A percentile compares a stretch with the other conserved stretches of the same genome.
Conservation (phyloP, 2,797 vertebrate genomes). For the Pangasius djambal region DNA sequence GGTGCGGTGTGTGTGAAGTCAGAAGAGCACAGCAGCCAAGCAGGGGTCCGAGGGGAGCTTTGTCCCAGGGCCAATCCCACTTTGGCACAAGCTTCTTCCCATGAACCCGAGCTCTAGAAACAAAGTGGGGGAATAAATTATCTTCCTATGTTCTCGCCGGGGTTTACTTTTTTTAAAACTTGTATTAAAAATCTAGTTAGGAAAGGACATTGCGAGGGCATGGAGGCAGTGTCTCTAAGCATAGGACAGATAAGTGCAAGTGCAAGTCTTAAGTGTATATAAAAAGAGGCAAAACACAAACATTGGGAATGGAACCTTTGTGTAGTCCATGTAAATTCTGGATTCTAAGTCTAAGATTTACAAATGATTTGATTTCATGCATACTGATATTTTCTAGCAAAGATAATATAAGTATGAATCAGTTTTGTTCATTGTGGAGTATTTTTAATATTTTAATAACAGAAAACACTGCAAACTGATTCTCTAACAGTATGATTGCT, state of each 20-base stretch:
- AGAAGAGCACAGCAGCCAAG: constrained; percentile 68
- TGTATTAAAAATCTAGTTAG: constrained; percentile 60
- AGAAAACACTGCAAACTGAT: neutral
- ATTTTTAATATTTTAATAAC: neutral
- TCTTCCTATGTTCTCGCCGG: constrained; percentile 57
- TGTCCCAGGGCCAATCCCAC: constrained; percentile 66
- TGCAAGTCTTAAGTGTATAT: constrained; percentile 26
- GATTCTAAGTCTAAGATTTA: neutral
- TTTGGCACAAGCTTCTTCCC: constrained; percentile 66
- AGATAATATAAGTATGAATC: neutral
- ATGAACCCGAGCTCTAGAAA: constrained; percentile 65
- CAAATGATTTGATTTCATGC: constrained; percentile 2
- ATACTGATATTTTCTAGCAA: constrained; percentile 11
- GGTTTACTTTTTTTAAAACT: constrained; percentile 49
- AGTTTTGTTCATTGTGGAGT: neutral
- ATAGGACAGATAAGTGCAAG: constrained; percentile 37
- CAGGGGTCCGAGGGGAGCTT: constrained; percentile 66
- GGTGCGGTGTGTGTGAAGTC: constrained; percentile 79
- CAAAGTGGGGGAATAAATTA: constrained; percentile 63
- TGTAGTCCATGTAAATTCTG: constrained; percentile 17
- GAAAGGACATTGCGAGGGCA: constrained; percentile 50
- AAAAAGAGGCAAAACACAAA: constrained; percentile 40
- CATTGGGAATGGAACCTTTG: constrained; percentile 13
- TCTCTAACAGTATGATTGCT: neutral
- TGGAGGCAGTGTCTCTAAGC: constrained; percentile 50